Evolutionary conservation across 1,140 invertebrate genomes (phyloP), one percentile per base, ranked within the genome.

Genomic region (Caligus rogercresseyi): DNA sequence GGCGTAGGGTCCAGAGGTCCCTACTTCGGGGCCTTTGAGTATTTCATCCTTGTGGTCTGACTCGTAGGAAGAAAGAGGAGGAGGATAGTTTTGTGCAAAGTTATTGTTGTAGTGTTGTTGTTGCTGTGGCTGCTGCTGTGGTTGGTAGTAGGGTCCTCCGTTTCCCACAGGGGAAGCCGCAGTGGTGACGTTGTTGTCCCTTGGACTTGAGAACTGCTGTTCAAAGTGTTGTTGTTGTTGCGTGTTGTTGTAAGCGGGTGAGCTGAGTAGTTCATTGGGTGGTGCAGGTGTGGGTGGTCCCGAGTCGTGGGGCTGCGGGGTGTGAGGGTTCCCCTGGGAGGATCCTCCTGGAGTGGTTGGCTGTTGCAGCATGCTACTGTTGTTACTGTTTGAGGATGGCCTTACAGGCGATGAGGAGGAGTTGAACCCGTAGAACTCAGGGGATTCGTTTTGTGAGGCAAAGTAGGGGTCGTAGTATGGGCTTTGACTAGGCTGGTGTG

Each of bases 321-420:
- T 60, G 18, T 18, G 13, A 60, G 57, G 31, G n/a, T 43, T 25
- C 24, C 57, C 57, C 4, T 60, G 57, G 18, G 57, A 60, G 7
- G 31, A 43, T 11, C 31, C 31, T 60, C 57, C 57, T 1, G 57
- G 57, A 15, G 57, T 60, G 24, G 16, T 60, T 1, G 57, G 57
- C 4, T 25, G 57, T n/a, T 18, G 13, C 21, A 24, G 16, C 55
- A 57, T 57, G 16, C n/a, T n/a, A n/a, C n/a, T n/a, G n/a, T n/a
- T n/a, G n/a, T n/a, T n/a, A n/a, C n/a, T n/a, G 31, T 43, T 43
- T 11, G 7, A 11, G 7, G 31, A 43, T 11, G 31, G 31, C 7
- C 7, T 7, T 43, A 7, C n/a, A 43, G 31, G 31, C n/a, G 31
- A 11, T 43, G 31, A 7, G n/a, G 31, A n/a, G n/a, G 31, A 43